A percentile compares a stretch with the other conserved stretches of the same genome.
Evolutionary conservation across 2,113 vertebrate genomes (phyloP).

Genomic region (Rallus limicola): DNA sequence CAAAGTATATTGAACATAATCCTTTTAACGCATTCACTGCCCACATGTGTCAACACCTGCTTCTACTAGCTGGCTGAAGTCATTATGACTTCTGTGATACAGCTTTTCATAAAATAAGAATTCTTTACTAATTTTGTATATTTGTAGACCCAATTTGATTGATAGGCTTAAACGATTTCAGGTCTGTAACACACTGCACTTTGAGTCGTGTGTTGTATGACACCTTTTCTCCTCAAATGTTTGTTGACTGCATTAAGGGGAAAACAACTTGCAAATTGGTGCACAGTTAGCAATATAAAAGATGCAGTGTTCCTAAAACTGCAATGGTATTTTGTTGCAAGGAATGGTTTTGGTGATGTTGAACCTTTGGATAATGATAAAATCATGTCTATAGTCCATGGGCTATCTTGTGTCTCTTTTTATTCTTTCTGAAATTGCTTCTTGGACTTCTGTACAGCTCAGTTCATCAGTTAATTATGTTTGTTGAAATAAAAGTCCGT

Average conservation of each 20-base stretch:
- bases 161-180: neutral
- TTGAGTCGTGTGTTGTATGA: neutral
- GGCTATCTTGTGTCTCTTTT: neutral
- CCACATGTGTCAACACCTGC: neutral
- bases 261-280: neutral
- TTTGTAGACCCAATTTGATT: neutral
- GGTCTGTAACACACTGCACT: neutral
- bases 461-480: neutral
- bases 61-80: neutral
- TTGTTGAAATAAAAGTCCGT: neutral
- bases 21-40: neutral
- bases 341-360: neutral
- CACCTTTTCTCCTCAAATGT: neutral
- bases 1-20: neutral
- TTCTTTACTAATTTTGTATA: neutral
- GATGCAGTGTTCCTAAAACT: neutral
- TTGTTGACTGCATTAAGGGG: neutral
- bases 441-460: neutral
- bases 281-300: neutral
- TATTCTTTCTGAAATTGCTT: neutral
- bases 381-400: neutral
- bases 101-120: neutral
- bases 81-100: neutral
- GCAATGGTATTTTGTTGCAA: neutral
- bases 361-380: neutral